A percentile compares a stretch with the other conserved stretches of the same genome.
Evolutionary conservation across 2,888 invertebrate species (phyloP).

Genomic region (Amphipyra tragopoginis): DNA sequence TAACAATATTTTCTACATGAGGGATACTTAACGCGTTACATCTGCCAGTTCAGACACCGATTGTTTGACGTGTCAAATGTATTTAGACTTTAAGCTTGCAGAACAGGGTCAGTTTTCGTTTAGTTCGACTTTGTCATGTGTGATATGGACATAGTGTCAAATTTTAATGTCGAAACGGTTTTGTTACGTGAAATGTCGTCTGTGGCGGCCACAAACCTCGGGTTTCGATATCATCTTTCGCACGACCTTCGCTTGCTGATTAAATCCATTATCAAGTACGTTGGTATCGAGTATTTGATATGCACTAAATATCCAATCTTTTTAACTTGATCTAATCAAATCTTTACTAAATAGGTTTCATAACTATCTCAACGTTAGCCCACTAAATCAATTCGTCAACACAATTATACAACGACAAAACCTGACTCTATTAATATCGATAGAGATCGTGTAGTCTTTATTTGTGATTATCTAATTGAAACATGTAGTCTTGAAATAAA

Average conservation of each 20-base stretch:
- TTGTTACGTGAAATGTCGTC: slow-evolving; percentile 78
- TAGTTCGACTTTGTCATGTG: slow-evolving; percentile 65
- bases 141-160: slow-evolving; percentile 78
- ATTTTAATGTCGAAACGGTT: slow-evolving; percentile 84
- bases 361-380: background rate
- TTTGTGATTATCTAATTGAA: slow-evolving; percentile 63
- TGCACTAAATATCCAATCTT: slow-evolving; percentile 33
- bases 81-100: slow-evolving; percentile 66
- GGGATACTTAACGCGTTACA: slow-evolving; percentile 73
- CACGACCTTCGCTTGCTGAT: slow-evolving; percentile 74
- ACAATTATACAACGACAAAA: slow-evolving; percentile 14
- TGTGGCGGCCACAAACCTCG: slow-evolving; percentile 69
- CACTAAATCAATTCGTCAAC: slow-evolving; percentile 3
- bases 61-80: slow-evolving; percentile 58
- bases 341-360: slow-evolving; percentile 4
- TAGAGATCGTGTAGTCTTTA: slow-evolving; percentile 45
- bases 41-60: slow-evolving; percentile 69
- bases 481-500: slow-evolving; percentile 55
- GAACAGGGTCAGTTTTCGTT: slow-evolving; percentile 68
- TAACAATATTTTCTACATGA: slow-evolving; percentile 73
- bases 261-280: slow-evolving; percentile 55
- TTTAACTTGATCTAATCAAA: slow-evolving; percentile 14
- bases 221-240: slow-evolving; percentile 80
- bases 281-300: slow-evolving; percentile 37
- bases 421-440: slow-evolving; percentile 39